phyloP scores from a whole-genome alignment of 2,888 invertebrate species.

The Drosophila merina region DNA sequence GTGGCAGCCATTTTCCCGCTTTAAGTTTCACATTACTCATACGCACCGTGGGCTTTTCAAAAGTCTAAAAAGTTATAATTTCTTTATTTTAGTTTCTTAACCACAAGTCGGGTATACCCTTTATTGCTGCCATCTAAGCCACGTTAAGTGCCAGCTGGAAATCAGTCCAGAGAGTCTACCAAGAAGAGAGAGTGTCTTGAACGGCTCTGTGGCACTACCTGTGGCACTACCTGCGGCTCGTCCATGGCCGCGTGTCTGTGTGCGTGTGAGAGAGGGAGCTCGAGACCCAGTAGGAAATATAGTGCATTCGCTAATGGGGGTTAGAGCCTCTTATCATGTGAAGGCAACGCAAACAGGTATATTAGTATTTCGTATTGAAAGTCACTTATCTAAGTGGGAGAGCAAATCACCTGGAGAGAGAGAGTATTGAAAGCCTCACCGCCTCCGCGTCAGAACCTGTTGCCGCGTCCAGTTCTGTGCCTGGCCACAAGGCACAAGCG shows the following conservation, averaged over 20 bases:
- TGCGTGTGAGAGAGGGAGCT: neutral
- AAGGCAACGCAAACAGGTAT: conserved; percentile 67
- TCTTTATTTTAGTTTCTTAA: neutral
- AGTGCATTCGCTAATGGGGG: conserved; percentile 60
- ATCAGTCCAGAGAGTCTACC: conserved; percentile 19
- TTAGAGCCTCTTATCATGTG: conserved; percentile 62
- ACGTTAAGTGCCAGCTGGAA: conserved; percentile 38
- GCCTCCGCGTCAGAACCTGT: conserved; percentile 62
- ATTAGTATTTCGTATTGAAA: conserved; percentile 64
- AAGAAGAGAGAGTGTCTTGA: conserved; percentile 18
- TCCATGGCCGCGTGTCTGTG: neutral
- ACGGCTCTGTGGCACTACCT: neutral
- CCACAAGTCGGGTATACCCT: neutral
- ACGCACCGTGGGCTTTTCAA: neutral
- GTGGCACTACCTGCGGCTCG: conserved; percentile 8
- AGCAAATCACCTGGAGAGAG: conserved; percentile 3
- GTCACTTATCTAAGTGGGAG: conserved; percentile 63
- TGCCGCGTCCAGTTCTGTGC: conserved; percentile 71
- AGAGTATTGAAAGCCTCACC: conserved; percentile 18
- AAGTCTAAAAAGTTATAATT: neutral
- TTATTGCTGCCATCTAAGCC: conserved; percentile 5
- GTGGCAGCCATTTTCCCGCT: neutral
- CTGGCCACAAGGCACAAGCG: conserved; percentile 20
- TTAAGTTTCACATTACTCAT: neutral
- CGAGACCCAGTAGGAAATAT: conserved; percentile 27